Evolutionary conservation across 1,140 invertebrate species (phyloP).

Genomic region (Drosophila pseudoobscura): DNA sequence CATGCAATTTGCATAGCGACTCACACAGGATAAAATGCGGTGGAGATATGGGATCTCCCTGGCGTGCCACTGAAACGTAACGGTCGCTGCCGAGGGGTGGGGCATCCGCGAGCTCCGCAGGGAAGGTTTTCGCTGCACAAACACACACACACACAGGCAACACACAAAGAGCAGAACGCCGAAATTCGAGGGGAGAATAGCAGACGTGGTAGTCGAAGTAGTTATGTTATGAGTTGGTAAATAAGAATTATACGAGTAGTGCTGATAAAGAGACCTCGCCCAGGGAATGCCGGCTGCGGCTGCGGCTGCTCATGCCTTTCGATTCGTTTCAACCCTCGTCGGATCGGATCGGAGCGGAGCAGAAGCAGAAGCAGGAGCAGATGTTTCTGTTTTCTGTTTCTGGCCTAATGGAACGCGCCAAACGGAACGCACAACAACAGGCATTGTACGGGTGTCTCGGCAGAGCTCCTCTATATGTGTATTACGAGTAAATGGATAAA

Average conservation of each 20-base stretch:
- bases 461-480: slow-evolving; percentile 37
- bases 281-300: slow-evolving; percentile 63
- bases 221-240: slow-evolving; percentile 69
- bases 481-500: slow-evolving; percentile 39
- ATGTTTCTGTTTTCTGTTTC: slow-evolving; percentile 57
- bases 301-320: slow-evolving; percentile 51
- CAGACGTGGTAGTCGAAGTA: background rate
- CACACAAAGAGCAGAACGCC: slow-evolving; percentile 3
- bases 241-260: slow-evolving; percentile 62
- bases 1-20: no score
- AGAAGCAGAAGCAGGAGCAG: slow-evolving; percentile 69
- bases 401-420: slow-evolving; percentile 76
- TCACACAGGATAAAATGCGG: background rate
- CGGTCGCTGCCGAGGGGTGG: slow-evolving; percentile 46
- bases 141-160: slow-evolving; percentile 7
- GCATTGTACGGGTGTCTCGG: slow-evolving; percentile 61
- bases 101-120: slow-evolving; percentile 13
- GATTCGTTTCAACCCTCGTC: slow-evolving; percentile 69
- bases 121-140: slow-evolving; percentile 34
- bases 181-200: background rate
- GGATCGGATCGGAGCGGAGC: background rate
- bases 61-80: slow-evolving; percentile 53
- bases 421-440: slow-evolving; percentile 44
- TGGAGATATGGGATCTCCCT: background rate
- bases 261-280: slow-evolving; percentile 66